Conservation (phyloP, 1,140 invertebrate species). For the Mesaphorura yosii region DNA sequence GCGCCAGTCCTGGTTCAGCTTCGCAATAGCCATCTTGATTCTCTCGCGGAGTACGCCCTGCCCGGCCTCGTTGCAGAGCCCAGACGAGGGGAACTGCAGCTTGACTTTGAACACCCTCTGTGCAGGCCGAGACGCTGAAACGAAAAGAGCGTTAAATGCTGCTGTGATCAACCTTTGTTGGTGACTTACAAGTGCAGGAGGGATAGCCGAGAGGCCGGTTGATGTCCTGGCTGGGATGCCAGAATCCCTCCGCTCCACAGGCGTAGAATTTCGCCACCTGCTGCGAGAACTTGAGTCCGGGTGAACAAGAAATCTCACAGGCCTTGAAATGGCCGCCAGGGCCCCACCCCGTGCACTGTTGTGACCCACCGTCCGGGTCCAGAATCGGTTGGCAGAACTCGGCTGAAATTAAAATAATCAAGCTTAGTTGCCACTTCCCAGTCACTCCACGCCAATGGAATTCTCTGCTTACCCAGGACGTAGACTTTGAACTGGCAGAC, state of each 20-base stretch:
- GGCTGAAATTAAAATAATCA: slow-evolving; percentile 43
- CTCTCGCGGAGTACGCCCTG: slow-evolving; percentile 79
- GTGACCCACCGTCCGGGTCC: slow-evolving; percentile 77
- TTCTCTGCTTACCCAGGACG: slow-evolving; percentile 58
- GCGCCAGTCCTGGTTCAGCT: slow-evolving; percentile 54
- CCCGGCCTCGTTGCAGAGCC: slow-evolving; percentile 84
- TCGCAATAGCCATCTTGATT: slow-evolving; percentile 72
- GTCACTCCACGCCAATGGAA: neutral
- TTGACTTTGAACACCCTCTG: slow-evolving; percentile 84
- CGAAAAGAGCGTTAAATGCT: slow-evolving; percentile 12
- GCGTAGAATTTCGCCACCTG: slow-evolving; percentile 87
- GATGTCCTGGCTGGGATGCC: slow-evolving; percentile 74
- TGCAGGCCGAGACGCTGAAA: slow-evolving; percentile 61
- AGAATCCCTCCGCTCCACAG: slow-evolving; percentile 90
- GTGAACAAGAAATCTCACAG: slow-evolving; percentile 76
- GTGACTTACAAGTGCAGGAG: slow-evolving; percentile 68
- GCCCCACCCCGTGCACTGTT: slow-evolving; percentile 90
- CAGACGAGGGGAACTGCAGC: slow-evolving; percentile 85
- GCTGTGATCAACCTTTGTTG: neutral
- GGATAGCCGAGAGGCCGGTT: slow-evolving; percentile 70
- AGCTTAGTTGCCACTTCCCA: neutral
- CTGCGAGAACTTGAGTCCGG: slow-evolving; percentile 76
- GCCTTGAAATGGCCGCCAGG: slow-evolving; percentile 72
- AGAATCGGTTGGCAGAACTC: slow-evolving; percentile 77
- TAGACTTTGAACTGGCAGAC: slow-evolving; percentile 89